Base-by-base conservation (phyloP, 2,797 vertebrate species). In the Balearica regulorum region DNA sequence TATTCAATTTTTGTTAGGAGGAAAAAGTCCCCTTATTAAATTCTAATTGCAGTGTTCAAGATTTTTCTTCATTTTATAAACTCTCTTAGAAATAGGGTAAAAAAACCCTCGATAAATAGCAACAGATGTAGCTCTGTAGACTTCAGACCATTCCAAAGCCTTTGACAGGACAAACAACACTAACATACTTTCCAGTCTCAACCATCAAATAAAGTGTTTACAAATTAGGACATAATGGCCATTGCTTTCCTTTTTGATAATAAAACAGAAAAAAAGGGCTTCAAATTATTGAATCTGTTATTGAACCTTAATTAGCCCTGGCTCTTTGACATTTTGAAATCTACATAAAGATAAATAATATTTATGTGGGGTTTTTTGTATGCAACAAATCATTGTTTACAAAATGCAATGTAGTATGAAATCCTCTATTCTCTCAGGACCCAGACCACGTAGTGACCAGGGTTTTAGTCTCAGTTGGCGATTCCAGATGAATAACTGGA, bases 111-210 rank as follows among this genome's bases (percentile, higher is more conserved):
- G 0, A 65, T 95, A 97, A 97, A 92, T 71, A 89, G 77, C 92
- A 96, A 90, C 96, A 98, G 96, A 97, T 97, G 96, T 97, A 94
- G 86, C 49, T 94, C 87, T 91, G 84, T 93, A 78, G 95, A 94
- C 79, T 94, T 94, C 86, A 89, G 93, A 91, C 58, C 85, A 83
- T 90, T 96, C 83, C 90, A 87, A 94, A 85, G n/a, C 39, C 75
- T 97, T 89, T 86, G 89, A 92, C 78, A 95, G 89, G 93, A 96
- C 84, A 93, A 95, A 91, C 44, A 93, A 44, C 60, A 54, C 70
- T 83, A 84, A 54, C 54, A 77, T 89, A 87, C 48, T 96, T 97
- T 97, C 94, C 87, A 71, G 69, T 82, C 81, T 62, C 76, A 85
- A 85, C 93, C 90, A 77, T 92, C 75, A 88, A 94, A 96, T 78